Evolutionary conservation across 2,888 invertebrate genomes (phyloP), one percentile per base, ranked within the genome.

Genomic region (Calephelis perditalis): DNA sequence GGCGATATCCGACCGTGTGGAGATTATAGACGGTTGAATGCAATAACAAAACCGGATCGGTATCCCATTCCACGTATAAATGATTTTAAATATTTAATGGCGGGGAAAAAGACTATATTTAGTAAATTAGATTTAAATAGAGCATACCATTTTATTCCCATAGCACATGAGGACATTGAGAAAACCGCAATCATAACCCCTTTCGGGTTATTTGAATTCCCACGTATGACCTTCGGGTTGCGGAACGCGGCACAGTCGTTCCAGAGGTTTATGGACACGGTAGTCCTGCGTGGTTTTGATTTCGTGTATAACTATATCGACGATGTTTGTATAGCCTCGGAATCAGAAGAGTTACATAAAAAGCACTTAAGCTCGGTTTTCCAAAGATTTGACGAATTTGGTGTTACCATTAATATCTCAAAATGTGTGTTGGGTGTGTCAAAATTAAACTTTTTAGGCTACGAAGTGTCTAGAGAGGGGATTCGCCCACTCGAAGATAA

Each of bases 271-370:
- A 57, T 64, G 52, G 40, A 63, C 37, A 26, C 35, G 15, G 35
- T 6, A 36, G 63, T 68, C 0, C 36, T 71, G 8, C 54, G 59
- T 5, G 66, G 63, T 4, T 58, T 72, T 4, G 73, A 71, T 37
- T 71, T 72, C 61, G 57, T 65, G 1, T 72, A 68, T 56, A 56
- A 56, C n/a, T 79, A 74, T 61, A 64, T 76, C 6, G 76, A 77
- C 59, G 76, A 78, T 63, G 64, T 78, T 9, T 62, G 77, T 3
- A 66, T 78, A 5, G 70, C 58, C 9, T 9, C 9, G 40, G 1
- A 43, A 4, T 37, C 52, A 47, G 44, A 10, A 9, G 61, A 56
- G 46, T 43, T 65, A 57, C 68, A 68, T 55, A 37, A 49, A 8
- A 5, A 57, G 12, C 69, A 72, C 58, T 36, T 72, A 0, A 12